Evolutionary conservation across 2,888 invertebrate genomes (phyloP), one percentile per base, ranked within the genome.

Genomic region (Parasteatoda lunata): DNA sequence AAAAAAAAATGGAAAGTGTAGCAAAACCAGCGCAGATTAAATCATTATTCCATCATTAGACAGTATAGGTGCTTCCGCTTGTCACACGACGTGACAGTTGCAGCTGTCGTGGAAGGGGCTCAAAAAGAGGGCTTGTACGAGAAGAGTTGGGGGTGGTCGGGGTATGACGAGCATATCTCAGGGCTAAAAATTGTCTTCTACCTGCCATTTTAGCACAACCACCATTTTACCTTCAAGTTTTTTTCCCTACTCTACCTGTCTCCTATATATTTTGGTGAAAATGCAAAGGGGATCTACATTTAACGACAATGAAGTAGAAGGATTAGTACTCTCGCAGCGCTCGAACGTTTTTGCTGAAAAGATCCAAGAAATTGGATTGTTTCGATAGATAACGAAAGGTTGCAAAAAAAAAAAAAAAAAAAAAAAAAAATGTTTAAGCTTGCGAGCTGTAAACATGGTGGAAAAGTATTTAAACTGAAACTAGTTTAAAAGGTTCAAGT

Each of bases 11-110:
- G 75, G 64, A 76, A 75, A 76, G 79, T 76, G 79, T 54, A 77
- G 87, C 82, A 82, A 87, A 87, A 87, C 82, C 77, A 77, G 82
- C 72, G 82, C 78, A 88, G 88, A 88, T 88, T 88, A 88, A 81
- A 88, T 88, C 88, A 88, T 88, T 88, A 83, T 88, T 88, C 80
- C 83, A 88, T 88, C 88, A 88, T 88, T 88, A 88, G 83, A 76
- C 79, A 68, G 76, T 71, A 80, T 75, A 77, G 78, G 70, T 65
- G 88, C 88, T 88, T 88, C 82, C 79, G 83, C 88, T 59, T 88
- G 88, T 88, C 88, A 88, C 73, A 83, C 83, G 77, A 54, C 49
- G 59, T 88, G 88, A 83, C 88, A 88, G 76, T 83, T 78, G 75
- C 88, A 88, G 88, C 88, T 88, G 88, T 88, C 83, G 88, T 76